phyloP scores from a whole-genome alignment of 2,113 vertebrate species.

The Verasper variegatus region DNA sequence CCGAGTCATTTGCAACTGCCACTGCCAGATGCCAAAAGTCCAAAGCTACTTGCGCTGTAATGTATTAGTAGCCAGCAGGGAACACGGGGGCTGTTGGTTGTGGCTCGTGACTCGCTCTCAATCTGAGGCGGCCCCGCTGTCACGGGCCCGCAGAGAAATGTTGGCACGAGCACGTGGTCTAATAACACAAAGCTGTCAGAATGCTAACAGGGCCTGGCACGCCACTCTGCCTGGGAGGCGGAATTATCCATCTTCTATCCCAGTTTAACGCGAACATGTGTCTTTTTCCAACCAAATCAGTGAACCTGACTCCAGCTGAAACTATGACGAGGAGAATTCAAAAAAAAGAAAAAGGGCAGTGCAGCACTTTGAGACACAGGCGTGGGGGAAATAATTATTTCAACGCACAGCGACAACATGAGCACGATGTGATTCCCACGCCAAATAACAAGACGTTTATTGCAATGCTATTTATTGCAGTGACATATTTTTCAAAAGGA shows the following conservation, averaged over 20 bases:
- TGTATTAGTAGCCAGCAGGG: constrained; percentile 57
- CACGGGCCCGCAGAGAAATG: constrained; percentile 46
- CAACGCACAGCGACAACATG: not conserved
- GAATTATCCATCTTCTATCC: constrained; percentile 47
- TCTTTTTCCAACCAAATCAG: constrained; percentile 11
- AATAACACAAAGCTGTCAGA: constrained; percentile 61
- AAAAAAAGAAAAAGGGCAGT: not conserved
- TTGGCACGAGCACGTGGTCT: constrained; percentile 57
- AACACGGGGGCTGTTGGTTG: constrained; percentile 17
- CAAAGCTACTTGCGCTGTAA: constrained; percentile 39
- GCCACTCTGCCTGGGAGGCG: constrained; percentile 33
- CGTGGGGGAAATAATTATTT: constrained; percentile 32
- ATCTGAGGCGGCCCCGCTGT: constrained; percentile 55
- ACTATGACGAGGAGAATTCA: not conserved
- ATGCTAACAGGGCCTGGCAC: constrained; percentile 67
- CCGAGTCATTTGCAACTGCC: constrained; percentile 30
- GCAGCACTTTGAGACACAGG: constrained; percentile 12
- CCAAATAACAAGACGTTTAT: constrained; percentile 14
- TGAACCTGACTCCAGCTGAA: constrained; percentile 22
- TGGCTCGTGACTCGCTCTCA: constrained; percentile 52
- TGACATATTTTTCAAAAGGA: constrained; percentile 23
- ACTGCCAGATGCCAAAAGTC: constrained; percentile 30
- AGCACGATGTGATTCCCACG: constrained; percentile 4
- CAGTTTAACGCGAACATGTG: constrained; percentile 35
- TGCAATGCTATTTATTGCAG: no score